These are phyloP conservation scores for Stomatorhinus ivindoensis DNA, from an alignment of 2,113 vertebrate species.

Conservation along the genomic window DNA sequence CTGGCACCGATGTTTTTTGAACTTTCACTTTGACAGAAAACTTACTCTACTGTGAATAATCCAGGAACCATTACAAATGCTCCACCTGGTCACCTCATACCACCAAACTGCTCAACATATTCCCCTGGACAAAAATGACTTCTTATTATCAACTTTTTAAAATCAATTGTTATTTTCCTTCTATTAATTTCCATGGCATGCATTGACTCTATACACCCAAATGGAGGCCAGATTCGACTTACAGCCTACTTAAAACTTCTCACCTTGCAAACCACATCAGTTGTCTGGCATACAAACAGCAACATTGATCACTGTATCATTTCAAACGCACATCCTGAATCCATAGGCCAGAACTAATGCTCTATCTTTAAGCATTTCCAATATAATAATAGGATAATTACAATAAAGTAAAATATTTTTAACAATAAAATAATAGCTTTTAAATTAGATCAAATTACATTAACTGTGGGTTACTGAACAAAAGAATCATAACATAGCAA, in stretches of 20 bases:
- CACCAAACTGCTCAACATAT: neutral
- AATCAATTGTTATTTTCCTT: neutral
- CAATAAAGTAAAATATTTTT: neutral
- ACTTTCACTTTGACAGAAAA: neutral
- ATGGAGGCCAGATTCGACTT: neutral
- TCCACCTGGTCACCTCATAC: neutral
- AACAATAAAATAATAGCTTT: neutral
- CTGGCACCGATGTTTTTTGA: neutral
- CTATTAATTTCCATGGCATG: neutral
- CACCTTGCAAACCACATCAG: neutral
- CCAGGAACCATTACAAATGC: neutral
- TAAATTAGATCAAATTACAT: neutral
- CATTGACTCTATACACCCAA: neutral
- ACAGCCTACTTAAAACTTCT: neutral
- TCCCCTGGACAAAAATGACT: neutral
- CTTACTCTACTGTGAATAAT: neutral
- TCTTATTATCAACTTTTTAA: neutral
- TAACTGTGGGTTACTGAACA: neutral
- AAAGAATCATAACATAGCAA: neutral
- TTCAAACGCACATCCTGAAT: neutral
- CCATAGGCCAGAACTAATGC: neutral
- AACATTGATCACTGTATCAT: neutral
- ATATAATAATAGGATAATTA: neutral
- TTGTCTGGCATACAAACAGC: neutral
- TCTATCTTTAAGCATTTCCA: neutral